These are phyloP conservation scores for Sebastes glaucus DNA, from an alignment of 2,797 vertebrate genomes.

Conservation along the genomic window DNA sequence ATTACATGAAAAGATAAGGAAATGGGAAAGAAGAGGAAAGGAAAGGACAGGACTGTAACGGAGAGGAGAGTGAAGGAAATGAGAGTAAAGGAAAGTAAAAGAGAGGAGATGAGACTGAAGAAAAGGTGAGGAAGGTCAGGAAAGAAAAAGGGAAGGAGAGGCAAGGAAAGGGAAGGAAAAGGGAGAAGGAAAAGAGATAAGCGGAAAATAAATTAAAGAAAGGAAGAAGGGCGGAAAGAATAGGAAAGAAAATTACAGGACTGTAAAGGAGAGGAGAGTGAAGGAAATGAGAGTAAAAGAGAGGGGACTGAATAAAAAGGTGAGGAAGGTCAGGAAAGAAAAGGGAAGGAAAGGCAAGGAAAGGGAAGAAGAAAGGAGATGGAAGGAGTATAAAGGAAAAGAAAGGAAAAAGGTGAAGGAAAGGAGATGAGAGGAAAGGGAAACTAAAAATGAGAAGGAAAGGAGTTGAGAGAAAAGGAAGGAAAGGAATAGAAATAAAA, in stretches of 20 bases:
- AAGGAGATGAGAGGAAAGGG: background rate
- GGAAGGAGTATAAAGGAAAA: too few species aligned
- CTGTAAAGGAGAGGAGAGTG: background rate
- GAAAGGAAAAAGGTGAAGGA: background rate
- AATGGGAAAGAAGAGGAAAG: background rate
- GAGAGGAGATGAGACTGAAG: background rate
- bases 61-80: background rate
- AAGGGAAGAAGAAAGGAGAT: background rate
- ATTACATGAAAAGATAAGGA: background rate
- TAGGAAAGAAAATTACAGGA: background rate
- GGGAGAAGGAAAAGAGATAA: background rate
- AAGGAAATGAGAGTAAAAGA: background rate
- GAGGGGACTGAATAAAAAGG: fast-evolving
- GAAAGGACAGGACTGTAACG: background rate
- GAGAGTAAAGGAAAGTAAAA: background rate
- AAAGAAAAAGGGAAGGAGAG: background rate
- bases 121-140: background rate
- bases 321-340: background rate
- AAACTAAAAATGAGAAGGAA: background rate
- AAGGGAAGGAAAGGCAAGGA: background rate
- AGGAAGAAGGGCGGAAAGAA: background rate
- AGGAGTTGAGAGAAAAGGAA: background rate
- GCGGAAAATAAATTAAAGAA: background rate
- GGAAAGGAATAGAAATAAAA: too few species aligned
- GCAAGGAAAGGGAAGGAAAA: background rate